A percentile compares a stretch with the other conserved stretches of the same genome.
Conservation (phyloP, 1,140 invertebrate genomes). For the Drosophila ogumai region DNA sequence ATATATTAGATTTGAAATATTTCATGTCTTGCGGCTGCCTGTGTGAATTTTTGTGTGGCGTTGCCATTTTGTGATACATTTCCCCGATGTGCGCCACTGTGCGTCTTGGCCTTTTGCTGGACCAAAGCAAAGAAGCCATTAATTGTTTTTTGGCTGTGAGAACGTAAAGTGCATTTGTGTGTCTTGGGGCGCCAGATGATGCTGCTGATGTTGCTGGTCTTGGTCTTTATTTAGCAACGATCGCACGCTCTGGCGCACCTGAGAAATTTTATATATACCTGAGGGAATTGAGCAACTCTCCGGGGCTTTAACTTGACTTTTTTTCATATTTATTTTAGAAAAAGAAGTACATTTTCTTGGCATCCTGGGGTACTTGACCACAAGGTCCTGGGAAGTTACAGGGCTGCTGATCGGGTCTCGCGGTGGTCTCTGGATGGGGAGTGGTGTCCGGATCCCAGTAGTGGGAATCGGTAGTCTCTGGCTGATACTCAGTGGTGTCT, state of each 20-base stretch:
- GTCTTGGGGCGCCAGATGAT: conserved; percentile 51
- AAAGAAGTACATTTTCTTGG: conserved; percentile 25
- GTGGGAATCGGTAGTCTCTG: not conserved
- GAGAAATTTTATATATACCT: conserved; percentile 20
- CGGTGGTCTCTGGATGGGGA: not conserved
- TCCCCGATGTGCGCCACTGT: conserved; percentile 17
- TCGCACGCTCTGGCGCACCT: conserved; percentile 51
- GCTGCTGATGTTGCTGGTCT: not conserved
- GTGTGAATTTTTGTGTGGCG: conserved; percentile 29
- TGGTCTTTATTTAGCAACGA: conserved; percentile 53
- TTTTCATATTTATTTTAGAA: not conserved
- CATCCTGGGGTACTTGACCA: not conserved
- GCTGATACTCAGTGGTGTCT: not conserved
- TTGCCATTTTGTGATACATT: conserved; percentile 52
- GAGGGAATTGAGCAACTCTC: not conserved
- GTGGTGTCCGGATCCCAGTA: not conserved
- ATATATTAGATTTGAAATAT: conserved; percentile 50
- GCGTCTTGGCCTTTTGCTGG: conserved; percentile 22
- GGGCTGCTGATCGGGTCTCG: not conserved
- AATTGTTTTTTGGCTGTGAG: conserved; percentile 42
- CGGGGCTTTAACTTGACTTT: not conserved
- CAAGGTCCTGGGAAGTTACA: conserved; percentile 13
- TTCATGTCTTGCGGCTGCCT: conserved; percentile 20
- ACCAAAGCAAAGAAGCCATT: conserved; percentile 32
- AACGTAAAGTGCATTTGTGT: conserved; percentile 44